These are phyloP conservation scores for Procambarus clarkii DNA, from an alignment of 1,140 invertebrate species.

Conservation along the genomic window DNA sequence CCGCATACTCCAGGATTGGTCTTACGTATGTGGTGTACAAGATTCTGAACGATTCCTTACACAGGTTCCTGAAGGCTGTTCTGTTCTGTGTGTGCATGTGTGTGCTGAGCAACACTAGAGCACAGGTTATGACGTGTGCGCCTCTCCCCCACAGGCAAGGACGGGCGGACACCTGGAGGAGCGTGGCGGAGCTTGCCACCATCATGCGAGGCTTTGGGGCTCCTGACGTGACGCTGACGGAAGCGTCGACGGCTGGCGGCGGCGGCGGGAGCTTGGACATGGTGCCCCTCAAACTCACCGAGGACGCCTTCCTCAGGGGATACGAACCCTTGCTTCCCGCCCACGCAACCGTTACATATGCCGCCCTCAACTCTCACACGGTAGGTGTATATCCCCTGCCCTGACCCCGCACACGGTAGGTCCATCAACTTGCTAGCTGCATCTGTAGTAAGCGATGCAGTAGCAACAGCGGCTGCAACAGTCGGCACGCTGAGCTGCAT, in stretches of 20 bases:
- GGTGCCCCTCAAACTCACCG: conserved; percentile 54
- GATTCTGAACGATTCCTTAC: too few relatives aligned
- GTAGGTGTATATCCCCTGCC: neutral
- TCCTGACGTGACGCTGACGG: conserved; percentile 44
- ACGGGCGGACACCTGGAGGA: conserved; percentile 53
- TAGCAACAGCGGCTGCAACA: too few relatives aligned
- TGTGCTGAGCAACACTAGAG: too few relatives aligned
- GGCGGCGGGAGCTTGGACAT: neutral
- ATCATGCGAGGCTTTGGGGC: conserved; percentile 57
- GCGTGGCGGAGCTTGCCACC: conserved; percentile 68
- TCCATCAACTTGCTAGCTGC: neutral
- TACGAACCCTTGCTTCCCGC: conserved; percentile 62
- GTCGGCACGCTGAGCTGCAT: too few relatives aligned
- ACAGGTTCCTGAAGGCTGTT: too few relatives aligned
- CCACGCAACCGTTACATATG: conserved; percentile 42
- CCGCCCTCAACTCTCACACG: neutral
- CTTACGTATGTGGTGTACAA: too few relatives aligned
- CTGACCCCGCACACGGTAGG: too few relatives aligned
- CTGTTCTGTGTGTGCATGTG: neutral
- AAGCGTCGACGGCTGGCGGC: neutral
- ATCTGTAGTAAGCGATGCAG: neutral
- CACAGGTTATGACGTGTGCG: too few relatives aligned
- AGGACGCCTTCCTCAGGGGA: conserved; percentile 68
- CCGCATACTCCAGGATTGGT: too few relatives aligned
- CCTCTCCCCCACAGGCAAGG: neutral